These are phyloP conservation scores for Glyphotaelius pellucidus DNA, from an alignment of 2,888 invertebrate species.

Conservation along the genomic window DNA sequence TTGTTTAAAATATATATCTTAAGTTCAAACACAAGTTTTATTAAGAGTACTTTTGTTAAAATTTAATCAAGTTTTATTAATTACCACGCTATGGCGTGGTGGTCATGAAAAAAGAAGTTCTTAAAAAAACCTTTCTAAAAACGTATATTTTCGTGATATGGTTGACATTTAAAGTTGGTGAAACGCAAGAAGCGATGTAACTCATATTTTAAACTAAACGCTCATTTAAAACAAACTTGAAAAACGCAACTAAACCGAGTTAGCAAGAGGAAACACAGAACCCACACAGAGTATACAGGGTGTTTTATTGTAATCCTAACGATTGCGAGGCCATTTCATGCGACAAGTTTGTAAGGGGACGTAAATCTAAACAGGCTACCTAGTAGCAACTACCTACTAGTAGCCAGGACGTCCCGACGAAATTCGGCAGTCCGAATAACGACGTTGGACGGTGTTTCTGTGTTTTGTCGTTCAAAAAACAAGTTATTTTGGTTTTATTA, in stretches of 20 bases:
- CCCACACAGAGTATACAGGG: constrained; percentile 27
- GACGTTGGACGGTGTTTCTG: background rate
- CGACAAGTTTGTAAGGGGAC: constrained; percentile 44
- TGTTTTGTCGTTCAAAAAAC: background rate
- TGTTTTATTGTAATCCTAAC: constrained; percentile 52
- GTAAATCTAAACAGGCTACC: constrained; percentile 46
- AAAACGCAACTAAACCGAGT: constrained; percentile 6
- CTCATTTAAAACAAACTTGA: background rate
- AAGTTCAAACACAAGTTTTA: too few species aligned
- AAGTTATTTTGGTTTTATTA: background rate
- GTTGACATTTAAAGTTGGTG: too few species aligned
- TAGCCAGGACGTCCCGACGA: background rate
- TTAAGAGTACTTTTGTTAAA: too few species aligned
- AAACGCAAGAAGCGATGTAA: too few species aligned
- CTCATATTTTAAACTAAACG: too few species aligned
- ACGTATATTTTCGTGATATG: too few species aligned
- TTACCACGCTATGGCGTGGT: too few species aligned
- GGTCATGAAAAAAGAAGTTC: too few species aligned
- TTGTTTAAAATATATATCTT: too few species aligned
- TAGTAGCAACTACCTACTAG: background rate
- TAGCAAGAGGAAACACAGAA: constrained; percentile 29
- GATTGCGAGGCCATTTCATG: constrained; percentile 44
- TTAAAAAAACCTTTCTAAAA: too few species aligned
- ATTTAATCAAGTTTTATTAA: too few species aligned
- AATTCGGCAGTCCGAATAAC: background rate